Evolutionary conservation across 2,113 vertebrate species (phyloP), one percentile per base, ranked within the genome.

Genomic region (Taurulus bubalis): DNA sequence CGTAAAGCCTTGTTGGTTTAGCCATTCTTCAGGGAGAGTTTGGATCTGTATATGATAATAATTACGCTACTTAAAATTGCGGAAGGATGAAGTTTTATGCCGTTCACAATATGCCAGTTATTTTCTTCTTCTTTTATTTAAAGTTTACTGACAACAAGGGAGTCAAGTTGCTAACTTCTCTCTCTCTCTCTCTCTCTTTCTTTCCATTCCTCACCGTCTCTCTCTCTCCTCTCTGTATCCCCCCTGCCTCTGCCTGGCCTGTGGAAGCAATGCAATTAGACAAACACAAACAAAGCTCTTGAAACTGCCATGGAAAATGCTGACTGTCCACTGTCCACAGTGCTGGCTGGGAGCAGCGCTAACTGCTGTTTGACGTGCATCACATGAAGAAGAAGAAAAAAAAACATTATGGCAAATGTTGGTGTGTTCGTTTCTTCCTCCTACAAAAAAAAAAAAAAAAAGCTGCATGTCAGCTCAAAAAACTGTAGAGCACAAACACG

Each of bases 231-330:
- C 59, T 8, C 32, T 45, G 36, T 40, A 55, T 76, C 74, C 75
- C 66, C 36, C 6, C 85, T 51, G 71, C 75, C 90, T 86, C 87
- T 89, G 78, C 69, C 88, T 85, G 92, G 77, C 38, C 85, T 87
- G 91, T 93, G 92, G 92, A 94, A 94, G 89, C 90, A 89, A 94
- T 93, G 93, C 92, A 93, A 94, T 93, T 93, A 93, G 85, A 93
- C 92, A 94, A 92, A 93, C 79, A 94, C 91, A 93, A 93, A 90
- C 80, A 83, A 67, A 85, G 88, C 90, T 90, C 71, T 87, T 83
- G 75, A 87, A 89, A 66, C 69, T 73, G 83, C 71, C 71, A 65
- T 78, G 84, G 87, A 90, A 91, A 89, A 77, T 45, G 80, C 90
- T 87, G 80, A 90, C 90, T 73, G 87, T 87, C 88, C 88, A 53